Evolutionary conservation across 1,140 invertebrate genomes (phyloP).

Genomic region (Lasioglossum baleicum): DNA sequence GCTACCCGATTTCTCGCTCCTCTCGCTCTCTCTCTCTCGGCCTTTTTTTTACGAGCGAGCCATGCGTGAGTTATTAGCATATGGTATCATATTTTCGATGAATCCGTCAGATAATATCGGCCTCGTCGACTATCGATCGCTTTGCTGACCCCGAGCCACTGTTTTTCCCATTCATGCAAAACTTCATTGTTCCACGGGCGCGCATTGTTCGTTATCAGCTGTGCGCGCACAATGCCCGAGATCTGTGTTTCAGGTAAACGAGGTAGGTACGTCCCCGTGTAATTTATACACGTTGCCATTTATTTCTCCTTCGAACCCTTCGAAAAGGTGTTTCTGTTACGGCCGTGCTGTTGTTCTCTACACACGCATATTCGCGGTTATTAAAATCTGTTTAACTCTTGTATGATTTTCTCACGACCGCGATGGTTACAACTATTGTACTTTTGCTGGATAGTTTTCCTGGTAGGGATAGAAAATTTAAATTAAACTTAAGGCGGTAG

Average conservation of each 20-base stretch:
- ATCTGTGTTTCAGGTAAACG: background rate
- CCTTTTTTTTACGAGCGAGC: constrained; percentile 37
- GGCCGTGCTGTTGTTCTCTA: no score
- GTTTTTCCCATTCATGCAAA: background rate
- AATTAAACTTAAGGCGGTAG: no score
- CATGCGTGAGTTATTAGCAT: constrained; percentile 78
- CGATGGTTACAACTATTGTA: no score
- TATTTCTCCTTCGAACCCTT: no score
- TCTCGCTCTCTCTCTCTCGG: background rate
- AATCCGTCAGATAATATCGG: constrained; percentile 67
- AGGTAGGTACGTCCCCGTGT: background rate
- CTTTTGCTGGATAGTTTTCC: no score
- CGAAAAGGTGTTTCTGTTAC: no score
- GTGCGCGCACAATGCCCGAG: background rate
- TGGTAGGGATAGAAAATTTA: no score
- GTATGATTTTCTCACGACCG: no score
- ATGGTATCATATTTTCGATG: constrained; percentile 75
- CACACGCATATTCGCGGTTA: no score
- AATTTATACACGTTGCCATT: no score
- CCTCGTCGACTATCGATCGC: constrained; percentile 62
- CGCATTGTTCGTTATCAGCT: background rate
- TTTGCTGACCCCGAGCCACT: constrained; percentile 18
- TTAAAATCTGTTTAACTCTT: no score
- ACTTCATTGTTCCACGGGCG: background rate
- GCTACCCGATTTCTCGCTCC: constrained; percentile 51